A percentile compares a stretch with the other conserved stretches of the same genome.
phyloP scores from a whole-genome alignment of 2,113 vertebrate genomes.

The Sterrhoptilus dennistouni region DNA sequence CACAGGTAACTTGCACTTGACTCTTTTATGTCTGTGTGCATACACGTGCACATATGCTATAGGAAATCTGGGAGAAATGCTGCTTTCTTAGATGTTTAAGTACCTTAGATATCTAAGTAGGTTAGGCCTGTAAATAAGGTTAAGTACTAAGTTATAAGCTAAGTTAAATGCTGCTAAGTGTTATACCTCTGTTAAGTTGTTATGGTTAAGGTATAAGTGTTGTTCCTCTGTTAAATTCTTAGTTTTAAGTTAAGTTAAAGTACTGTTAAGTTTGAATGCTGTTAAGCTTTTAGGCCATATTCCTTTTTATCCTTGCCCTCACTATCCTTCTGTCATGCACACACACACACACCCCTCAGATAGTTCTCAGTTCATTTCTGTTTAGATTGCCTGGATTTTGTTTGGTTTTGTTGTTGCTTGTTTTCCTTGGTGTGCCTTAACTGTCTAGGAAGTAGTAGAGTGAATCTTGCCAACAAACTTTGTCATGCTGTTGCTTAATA shows the following conservation, averaged over 20 bases:
- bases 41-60: neutral
- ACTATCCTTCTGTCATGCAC: neutral
- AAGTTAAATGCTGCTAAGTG: neutral
- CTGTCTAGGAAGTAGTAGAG: neutral
- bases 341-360: neutral
- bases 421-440: neutral
- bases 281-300: neutral
- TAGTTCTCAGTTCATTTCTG: neutral
- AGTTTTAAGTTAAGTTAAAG: neutral
- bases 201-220: neutral
- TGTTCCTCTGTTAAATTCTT: neutral
- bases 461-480: neutral
- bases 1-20: neutral
- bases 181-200: neutral
- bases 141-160: neutral
- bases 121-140: neutral
- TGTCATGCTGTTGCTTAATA: neutral
- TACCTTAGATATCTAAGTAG: neutral
- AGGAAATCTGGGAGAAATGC: neutral
- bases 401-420: neutral
- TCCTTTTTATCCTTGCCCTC: neutral
- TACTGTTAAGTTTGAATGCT: neutral
- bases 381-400: neutral
- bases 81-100: neutral
- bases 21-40: neutral